A percentile compares a stretch with the other conserved stretches of the same genome.
Conservation (phyloP, 2,797 vertebrate species). For the Pseudomugil tenellus region DNA sequence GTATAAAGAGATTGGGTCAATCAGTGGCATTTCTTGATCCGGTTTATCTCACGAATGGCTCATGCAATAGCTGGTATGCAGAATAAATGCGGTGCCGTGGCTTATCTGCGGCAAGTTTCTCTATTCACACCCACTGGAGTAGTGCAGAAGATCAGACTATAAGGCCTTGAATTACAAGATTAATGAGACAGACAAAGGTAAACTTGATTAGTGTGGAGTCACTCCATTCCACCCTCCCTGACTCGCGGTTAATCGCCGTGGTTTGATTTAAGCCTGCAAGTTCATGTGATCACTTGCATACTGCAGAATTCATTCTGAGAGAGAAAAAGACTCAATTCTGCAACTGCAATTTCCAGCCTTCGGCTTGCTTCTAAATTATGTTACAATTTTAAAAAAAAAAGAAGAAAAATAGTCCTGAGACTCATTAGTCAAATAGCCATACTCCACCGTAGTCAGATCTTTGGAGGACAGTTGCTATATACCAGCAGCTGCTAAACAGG, state of each 20-base stretch:
- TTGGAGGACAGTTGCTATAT: slow-evolving; percentile 66
- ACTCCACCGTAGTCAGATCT: slow-evolving; percentile 43
- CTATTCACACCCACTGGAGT: slow-evolving; percentile 54
- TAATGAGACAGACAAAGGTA: slow-evolving; percentile 75
- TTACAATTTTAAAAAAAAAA: slow-evolving; percentile 23
- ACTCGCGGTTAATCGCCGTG: slow-evolving; percentile 58
- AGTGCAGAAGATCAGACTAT: slow-evolving; percentile 42
- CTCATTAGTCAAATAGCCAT: slow-evolving; percentile 61
- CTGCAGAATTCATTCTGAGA: slow-evolving; percentile 31
- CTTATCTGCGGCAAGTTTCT: slow-evolving; percentile 65
- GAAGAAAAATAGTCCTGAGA: slow-evolving; percentile 12
- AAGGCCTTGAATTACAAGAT: slow-evolving; percentile 61
- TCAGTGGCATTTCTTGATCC: slow-evolving; percentile 52
- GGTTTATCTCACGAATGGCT: slow-evolving; percentile 46
- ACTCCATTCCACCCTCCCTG: slow-evolving; percentile 44
- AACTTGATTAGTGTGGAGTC: slow-evolving; percentile 63
- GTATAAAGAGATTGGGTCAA: slow-evolving; percentile 54
- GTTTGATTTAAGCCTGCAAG: slow-evolving; percentile 55
- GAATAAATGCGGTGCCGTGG: slow-evolving; percentile 46
- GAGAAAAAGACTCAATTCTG: slow-evolving; percentile 20
- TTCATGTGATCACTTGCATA: slow-evolving; percentile 27
- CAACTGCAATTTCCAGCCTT: slow-evolving; percentile 30
- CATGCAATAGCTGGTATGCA: slow-evolving; percentile 37
- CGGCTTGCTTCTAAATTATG: slow-evolving; percentile 44
- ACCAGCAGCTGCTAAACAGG: slow-evolving; percentile 75